Conservation (phyloP, 2,888 invertebrate genomes). For the Patella caerulea region DNA sequence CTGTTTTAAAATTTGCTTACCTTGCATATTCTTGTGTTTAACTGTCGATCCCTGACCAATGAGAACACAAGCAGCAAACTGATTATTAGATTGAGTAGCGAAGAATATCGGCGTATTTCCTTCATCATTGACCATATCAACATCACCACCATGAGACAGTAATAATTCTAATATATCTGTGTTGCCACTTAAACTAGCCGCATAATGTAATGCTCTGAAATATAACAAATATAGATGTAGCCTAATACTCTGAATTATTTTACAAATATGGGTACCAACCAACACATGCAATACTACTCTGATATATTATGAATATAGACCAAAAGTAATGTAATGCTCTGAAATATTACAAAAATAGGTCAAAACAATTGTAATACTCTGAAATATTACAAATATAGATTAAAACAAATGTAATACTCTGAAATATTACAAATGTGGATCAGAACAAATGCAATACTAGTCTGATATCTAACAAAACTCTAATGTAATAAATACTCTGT, state of each 20-base stretch:
- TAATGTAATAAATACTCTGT: constrained; percentile 36
- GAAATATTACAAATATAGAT: too few species aligned
- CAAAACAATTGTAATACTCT: too few species aligned
- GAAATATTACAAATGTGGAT: too few species aligned
- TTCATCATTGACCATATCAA: constrained; percentile 64
- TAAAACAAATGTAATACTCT: too few species aligned
- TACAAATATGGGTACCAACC: too few species aligned
- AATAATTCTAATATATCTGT: constrained; percentile 65
- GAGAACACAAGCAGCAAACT: constrained; percentile 65
- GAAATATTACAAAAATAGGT: constrained; percentile 19
- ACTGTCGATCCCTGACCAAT: constrained; percentile 62
- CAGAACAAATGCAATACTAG: constrained; percentile 39
- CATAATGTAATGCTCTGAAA: constrained; percentile 66
- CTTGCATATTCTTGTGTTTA: constrained; percentile 62
- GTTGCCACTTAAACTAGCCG: constrained; percentile 59
- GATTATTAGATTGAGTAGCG: constrained; percentile 67
- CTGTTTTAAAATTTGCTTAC: constrained; percentile 31
- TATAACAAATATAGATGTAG: background rate
- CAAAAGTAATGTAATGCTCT: constrained; percentile 62
- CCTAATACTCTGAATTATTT: too few species aligned
- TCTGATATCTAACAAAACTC: too few species aligned
- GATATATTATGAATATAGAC: too few species aligned
- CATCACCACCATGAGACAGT: constrained; percentile 60
- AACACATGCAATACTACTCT: too few species aligned
- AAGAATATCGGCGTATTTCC: constrained; percentile 66